Conservation (phyloP, 2,797 vertebrate species). For the Menidia menidia region DNA sequence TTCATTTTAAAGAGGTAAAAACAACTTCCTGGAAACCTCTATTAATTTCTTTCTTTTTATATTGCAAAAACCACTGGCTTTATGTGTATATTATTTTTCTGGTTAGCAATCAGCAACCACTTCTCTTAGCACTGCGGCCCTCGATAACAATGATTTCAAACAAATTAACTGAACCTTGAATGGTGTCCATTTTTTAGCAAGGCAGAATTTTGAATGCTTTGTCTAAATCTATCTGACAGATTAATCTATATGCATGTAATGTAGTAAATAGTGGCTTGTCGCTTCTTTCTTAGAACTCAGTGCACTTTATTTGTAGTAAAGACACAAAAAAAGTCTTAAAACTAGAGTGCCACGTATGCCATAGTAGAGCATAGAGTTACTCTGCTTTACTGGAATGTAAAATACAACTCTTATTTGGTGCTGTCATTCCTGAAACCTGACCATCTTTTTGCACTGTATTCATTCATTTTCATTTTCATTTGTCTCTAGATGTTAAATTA, state of each 20-base stretch:
- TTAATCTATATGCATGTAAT: neutral
- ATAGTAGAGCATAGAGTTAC: neutral
- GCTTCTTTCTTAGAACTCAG: neutral
- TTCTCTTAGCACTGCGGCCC: neutral
- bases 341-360: neutral
- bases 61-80: neutral
- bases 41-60: neutral
- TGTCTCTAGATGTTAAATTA: constrained; percentile 47
- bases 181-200: neutral
- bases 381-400: neutral
- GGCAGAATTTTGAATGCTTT: neutral
- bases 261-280: neutral
- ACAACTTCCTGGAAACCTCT: neutral
- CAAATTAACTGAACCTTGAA: too few relatives aligned
- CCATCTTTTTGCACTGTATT: neutral
- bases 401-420: neutral
- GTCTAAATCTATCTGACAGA: neutral
- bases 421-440: neutral
- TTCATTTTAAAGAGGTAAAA: neutral
- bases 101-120: too few relatives aligned
- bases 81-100: neutral
- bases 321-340: neutral
- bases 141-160: neutral
- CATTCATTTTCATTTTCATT: constrained; percentile 16
- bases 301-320: neutral